Base-by-base conservation (phyloP, 2,888 invertebrate genomes). In the Hirtodrosophila trivittata region DNA sequence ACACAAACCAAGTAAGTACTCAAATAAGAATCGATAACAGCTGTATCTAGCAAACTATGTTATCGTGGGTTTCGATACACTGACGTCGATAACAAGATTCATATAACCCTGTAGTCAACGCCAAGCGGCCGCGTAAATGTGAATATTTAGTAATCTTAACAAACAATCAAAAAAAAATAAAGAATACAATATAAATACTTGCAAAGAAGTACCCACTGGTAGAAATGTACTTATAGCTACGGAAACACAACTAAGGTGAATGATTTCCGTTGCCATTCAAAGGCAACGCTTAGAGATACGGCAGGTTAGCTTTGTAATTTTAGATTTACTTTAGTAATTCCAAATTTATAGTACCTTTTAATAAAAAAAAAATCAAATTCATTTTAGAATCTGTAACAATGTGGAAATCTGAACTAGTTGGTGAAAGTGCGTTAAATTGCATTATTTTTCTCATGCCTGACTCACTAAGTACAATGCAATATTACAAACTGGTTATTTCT, bases 261-360 rank as follows among this genome's bases (percentile, higher is more conserved):
- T 28, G 13, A 65, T 18, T 35, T 70, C 58, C 47, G 47, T 68
- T 68, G 49, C 38, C 49, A 46, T 58, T 64, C 37, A 65, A 65
- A 58, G 33, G 25, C 18, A 45, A 32, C 46, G 9, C 37, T 6
- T 2, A 32, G 8, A 33, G 3, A 21, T 12, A 39, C 39, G 46
- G 21, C 54, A 69, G 54, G 72, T 71, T 71, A 33, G 51, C 69
- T 47, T 66, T 52, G 69, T 41, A 13, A 32, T 45, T 45, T 49
- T 25, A 42, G 45, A 41, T 16, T 56, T 56, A 10, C 43, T 60
- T 55, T 33, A 28, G 60, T 14, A 38, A 47, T 7, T 66, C 60
- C 12, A 69, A 69, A 69, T 69, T 69, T 71, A 7, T 21, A 32
- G 47, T 60, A 39, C 1, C 6, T 3, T 2, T 7, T 9, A 30